phyloP scores from a whole-genome alignment of 2,797 vertebrate species.

The Melanogrammus aeglefinus region DNA sequence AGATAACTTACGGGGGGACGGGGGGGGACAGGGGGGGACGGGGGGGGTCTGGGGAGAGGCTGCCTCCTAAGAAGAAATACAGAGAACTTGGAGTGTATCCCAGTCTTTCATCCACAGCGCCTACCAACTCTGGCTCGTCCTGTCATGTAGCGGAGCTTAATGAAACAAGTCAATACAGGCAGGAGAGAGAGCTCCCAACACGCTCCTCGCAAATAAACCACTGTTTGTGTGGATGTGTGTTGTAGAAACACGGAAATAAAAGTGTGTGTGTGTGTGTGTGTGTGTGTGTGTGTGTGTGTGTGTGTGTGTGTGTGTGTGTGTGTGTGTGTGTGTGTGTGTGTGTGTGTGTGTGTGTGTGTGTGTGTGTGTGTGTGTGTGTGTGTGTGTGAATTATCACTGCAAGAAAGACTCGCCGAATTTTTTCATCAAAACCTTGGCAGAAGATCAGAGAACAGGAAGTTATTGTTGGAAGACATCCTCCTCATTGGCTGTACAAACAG shows the following conservation, averaged over 20 bases:
- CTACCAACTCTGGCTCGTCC: slow-evolving; percentile 61
- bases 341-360: slow-evolving; percentile 14
- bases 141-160: slow-evolving; percentile 70
- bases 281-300: background rate
- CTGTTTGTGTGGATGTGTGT: slow-evolving; percentile 18
- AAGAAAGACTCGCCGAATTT: slow-evolving; percentile 71
- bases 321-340: slow-evolving; percentile 23
- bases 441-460: slow-evolving; percentile 70
- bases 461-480: slow-evolving; percentile 70
- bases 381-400: slow-evolving; percentile 65
- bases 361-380: slow-evolving; percentile 20
- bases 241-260: slow-evolving; percentile 47
- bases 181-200: slow-evolving; percentile 41
- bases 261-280: slow-evolving; percentile 2
- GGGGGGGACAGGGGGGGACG: slow-evolving; percentile 16
- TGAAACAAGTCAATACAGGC: slow-evolving; percentile 75
- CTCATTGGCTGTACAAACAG: slow-evolving; percentile 51
- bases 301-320: slow-evolving; percentile 21
- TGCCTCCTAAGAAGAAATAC: slow-evolving; percentile 49
- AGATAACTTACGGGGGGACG: slow-evolving; percentile 63
- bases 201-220: slow-evolving; percentile 66
- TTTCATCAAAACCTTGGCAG: slow-evolving; percentile 80
- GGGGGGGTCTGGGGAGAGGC: slow-evolving; percentile 50
- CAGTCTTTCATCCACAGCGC: slow-evolving; percentile 73
- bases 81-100: slow-evolving; percentile 65